Conservation (phyloP, 1,140 invertebrate species). For the Drosophila obscura region DNA sequence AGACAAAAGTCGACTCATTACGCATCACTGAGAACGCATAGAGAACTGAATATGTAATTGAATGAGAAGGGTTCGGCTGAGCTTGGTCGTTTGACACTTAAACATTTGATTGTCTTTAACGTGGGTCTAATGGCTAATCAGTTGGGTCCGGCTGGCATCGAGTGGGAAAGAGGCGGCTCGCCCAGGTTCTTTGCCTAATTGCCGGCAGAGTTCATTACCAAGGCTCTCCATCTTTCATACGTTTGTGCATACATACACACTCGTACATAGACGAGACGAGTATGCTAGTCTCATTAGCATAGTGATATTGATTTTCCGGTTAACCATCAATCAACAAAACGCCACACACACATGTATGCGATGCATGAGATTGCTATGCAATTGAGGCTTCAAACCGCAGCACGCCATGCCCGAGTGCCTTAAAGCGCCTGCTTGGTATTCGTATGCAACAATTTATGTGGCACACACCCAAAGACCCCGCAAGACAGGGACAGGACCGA, state of each 20-base stretch:
- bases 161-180: neutral
- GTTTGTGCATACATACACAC: neutral
- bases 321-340: conserved; percentile 82
- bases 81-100: neutral
- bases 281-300: conserved; percentile 75
- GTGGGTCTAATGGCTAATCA: conserved; percentile 1
- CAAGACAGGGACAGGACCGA: conserved; percentile 9
- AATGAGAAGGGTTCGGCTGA: conserved; percentile 26
- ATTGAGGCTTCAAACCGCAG: conserved; percentile 79
- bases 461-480: conserved; percentile 10
- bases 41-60: conserved; percentile 61
- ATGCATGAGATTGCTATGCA: conserved; percentile 74
- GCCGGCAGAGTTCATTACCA: conserved; percentile 59
- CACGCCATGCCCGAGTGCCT: conserved; percentile 78
- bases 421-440: conserved; percentile 73
- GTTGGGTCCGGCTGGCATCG: too few relatives aligned
- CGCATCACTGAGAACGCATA: conserved; percentile 56
- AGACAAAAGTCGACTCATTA: conserved; percentile 27
- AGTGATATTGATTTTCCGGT: conserved; percentile 81
- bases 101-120: conserved; percentile 38
- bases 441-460: conserved; percentile 78
- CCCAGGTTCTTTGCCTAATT: conserved; percentile 39
- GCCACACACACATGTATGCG: conserved; percentile 51
- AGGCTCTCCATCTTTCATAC: conserved; percentile 42
- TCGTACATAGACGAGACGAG: conserved; percentile 25